Conservation (phyloP, 1,140 invertebrate species). For the Brachionus koreanus region DNA sequence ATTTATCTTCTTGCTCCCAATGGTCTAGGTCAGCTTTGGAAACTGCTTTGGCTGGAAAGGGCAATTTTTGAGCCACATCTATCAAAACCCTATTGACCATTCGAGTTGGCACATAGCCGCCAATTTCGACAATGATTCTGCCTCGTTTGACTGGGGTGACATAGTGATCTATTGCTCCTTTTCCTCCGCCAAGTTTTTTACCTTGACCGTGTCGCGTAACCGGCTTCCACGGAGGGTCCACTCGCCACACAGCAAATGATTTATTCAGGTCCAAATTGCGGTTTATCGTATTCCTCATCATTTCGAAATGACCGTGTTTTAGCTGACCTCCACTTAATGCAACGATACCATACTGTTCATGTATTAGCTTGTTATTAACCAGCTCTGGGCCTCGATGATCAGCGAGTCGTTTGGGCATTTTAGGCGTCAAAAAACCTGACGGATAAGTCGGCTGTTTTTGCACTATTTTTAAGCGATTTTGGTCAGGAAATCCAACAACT, state of each 20-base stretch:
- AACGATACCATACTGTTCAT: constrained; percentile 84
- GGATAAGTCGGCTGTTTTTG: constrained; percentile 12
- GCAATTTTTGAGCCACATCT: constrained; percentile 70
- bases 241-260: constrained; percentile 85
- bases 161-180: constrained; percentile 90
- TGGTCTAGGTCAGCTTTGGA: constrained; percentile 72
- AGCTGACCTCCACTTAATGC: constrained; percentile 78
- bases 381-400: constrained; percentile 83
- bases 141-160: constrained; percentile 83
- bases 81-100: constrained; percentile 66
- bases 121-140: constrained; percentile 89
- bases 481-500: constrained; percentile 39
- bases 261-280: constrained; percentile 72
- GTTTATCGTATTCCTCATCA: constrained; percentile 72
- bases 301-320: constrained; percentile 75
- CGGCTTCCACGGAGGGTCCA: constrained; percentile 91
- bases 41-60: constrained; percentile 80
- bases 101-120: constrained; percentile 77
- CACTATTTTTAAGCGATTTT: constrained; percentile 8
- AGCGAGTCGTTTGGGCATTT: constrained; percentile 74
- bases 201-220: constrained; percentile 85
- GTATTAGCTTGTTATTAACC: constrained; percentile 74
- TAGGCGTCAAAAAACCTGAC: constrained; percentile 57
- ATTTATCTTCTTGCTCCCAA: constrained; percentile 64
- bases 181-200: constrained; percentile 88